Evolutionary conservation across 2,113 vertebrate genomes (phyloP).

Genomic region (Dolichotis patagonum): DNA sequence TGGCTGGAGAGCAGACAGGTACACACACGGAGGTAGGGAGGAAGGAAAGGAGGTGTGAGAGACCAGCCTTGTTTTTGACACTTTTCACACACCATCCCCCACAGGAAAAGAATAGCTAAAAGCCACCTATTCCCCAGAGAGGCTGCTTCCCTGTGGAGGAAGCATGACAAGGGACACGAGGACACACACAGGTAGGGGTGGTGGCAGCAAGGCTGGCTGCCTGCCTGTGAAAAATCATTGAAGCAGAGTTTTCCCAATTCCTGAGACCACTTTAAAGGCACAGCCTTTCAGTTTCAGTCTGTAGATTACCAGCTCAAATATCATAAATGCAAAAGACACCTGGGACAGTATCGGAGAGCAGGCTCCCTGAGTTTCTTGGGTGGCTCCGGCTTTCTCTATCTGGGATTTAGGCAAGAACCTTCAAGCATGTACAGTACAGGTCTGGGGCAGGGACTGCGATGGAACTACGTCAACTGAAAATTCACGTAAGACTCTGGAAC

Average conservation of each 20-base stretch:
- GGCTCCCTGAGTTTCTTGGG: not conserved
- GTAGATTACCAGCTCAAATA: slow-evolving; percentile 7
- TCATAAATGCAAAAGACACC: accelerated
- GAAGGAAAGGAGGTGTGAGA: not conserved
- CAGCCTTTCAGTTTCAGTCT: not conserved
- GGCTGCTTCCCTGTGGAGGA: not conserved
- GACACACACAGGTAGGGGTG: accelerated
- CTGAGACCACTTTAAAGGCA: slow-evolving; percentile 38
- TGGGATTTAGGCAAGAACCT: not conserved
- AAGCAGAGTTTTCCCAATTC: not conserved
- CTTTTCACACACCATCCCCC: not conserved
- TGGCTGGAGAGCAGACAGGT: slow-evolving; percentile 40
- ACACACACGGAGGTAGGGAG: not conserved
- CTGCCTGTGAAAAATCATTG: not conserved
- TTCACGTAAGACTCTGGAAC: no score
- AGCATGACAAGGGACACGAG: not conserved
- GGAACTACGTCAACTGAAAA: not conserved
- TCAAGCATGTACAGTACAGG: accelerated
- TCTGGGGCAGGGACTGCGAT: no score
- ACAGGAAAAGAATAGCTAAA: not conserved
- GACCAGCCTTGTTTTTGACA: not conserved
- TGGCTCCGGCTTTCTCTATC: not conserved
- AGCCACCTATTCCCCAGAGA: not conserved
- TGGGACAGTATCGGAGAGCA: not conserved
- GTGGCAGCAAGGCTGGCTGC: not conserved